Evolutionary conservation across 2,888 invertebrate genomes (phyloP).

Genomic region (Mythimna pallens): DNA sequence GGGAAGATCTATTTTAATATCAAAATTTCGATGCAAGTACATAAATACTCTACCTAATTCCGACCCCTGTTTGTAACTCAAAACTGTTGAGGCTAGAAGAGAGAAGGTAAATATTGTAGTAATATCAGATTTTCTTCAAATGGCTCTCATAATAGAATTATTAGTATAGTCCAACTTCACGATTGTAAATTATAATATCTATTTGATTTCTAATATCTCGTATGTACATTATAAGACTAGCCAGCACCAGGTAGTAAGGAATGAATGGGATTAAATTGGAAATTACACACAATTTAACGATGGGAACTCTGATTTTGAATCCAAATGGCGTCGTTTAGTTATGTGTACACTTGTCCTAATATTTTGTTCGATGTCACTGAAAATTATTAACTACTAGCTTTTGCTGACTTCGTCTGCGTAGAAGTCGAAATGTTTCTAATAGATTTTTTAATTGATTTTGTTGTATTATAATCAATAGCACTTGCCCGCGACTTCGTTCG

Average conservation of each 20-base stretch:
- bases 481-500: no score
- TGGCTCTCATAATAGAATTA: not conserved
- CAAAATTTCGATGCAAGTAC: no score
- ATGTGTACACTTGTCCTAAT: conserved; percentile 36
- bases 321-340: conserved; percentile 49
- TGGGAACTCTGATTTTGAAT: conserved; percentile 57
- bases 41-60: no score
- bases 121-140: not conserved
- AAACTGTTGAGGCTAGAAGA: not conserved
- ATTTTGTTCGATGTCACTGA: conserved; percentile 29
- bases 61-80: no score
- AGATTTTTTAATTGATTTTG: no score
- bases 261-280: conserved; percentile 34
- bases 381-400: not conserved
- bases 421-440: no score
- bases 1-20: no score
- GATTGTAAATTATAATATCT: not conserved
- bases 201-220: not conserved
- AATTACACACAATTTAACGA: conserved; percentile 38
- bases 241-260: not conserved
- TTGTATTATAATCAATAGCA: no score
- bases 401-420: no score
- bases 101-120: not conserved
- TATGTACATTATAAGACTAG: not conserved
- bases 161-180: not conserved